Conservation (phyloP, 2,888 invertebrate species). For the Lutraria lutraria region DNA sequence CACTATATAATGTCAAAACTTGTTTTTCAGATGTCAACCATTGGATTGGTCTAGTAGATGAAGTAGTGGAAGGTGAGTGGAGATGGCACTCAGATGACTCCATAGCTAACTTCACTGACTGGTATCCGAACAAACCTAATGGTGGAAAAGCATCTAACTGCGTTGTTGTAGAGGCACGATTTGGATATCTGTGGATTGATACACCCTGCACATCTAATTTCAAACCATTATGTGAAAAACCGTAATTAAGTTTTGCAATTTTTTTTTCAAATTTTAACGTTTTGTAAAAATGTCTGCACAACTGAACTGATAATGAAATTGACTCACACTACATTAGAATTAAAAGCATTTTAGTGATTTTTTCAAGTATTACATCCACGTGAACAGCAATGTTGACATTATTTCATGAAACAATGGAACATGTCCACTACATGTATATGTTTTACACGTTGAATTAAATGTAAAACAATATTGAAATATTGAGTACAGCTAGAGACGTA, state of each 20-base stretch:
- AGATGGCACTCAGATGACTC: constrained; percentile 23
- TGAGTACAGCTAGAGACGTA: too few species aligned
- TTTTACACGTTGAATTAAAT: too few species aligned
- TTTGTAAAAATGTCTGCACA: not conserved
- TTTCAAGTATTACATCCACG: not conserved
- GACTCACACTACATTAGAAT: not conserved
- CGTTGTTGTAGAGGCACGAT: not conserved
- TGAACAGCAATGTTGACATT: not conserved
- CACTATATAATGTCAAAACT: not conserved
- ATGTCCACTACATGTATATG: too few species aligned
- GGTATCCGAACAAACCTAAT: constrained; percentile 21
- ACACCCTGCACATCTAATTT: not conserved
- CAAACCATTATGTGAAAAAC: constrained; percentile 35
- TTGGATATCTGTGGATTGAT: constrained; percentile 15
- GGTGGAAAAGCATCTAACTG: constrained; percentile 21
- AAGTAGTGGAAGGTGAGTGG: constrained; percentile 18
- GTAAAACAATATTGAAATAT: too few species aligned
- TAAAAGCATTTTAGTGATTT: not conserved
- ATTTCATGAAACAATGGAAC: not conserved
- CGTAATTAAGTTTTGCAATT: not conserved
- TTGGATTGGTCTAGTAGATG: constrained; percentile 31
- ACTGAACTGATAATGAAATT: not conserved
- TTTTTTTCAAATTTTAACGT: not conserved
- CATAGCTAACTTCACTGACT: constrained; percentile 33
- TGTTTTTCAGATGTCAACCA: constrained; percentile 11